Conservation (phyloP, 2,888 invertebrate genomes). For the Drosophila affinis region DNA sequence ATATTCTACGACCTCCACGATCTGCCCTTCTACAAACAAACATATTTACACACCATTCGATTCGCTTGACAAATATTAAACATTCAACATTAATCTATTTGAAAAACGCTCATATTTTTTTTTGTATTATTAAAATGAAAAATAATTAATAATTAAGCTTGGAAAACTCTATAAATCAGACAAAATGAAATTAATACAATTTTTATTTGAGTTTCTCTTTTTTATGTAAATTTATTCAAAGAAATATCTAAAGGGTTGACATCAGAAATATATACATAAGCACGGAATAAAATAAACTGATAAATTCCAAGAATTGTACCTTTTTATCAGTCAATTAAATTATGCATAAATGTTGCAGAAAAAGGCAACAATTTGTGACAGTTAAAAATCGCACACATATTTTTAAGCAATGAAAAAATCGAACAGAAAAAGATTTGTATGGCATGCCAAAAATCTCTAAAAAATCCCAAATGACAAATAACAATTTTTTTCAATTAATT, state of each 20-base stretch:
- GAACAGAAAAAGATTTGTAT: neutral
- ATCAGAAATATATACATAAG: neutral
- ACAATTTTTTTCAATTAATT: constrained; percentile 17
- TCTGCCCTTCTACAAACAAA: no score
- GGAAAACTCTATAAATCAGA: neutral
- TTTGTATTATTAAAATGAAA: neutral
- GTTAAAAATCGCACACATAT: neutral
- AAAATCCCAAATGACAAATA: neutral
- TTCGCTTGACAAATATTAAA: neutral
- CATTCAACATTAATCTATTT: neutral
- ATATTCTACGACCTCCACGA: no score
- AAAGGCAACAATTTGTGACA: neutral
- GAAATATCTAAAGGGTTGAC: neutral
- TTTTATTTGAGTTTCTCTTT: neutral
- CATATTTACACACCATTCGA: neutral
- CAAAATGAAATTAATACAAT: neutral
- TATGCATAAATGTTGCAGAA: neutral
- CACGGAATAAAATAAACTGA: no score
- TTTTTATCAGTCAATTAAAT: neutral
- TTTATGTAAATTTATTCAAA: no score
- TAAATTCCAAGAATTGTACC: no score
- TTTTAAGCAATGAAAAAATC: constrained; percentile 3
- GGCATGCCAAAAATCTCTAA: neutral
- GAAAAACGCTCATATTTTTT: neutral
- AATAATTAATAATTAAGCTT: neutral